A percentile compares a stretch with the other conserved stretches of the same genome.
Evolutionary conservation across 2,888 invertebrate genomes (phyloP).

Genomic region (Troides aeacus): DNA sequence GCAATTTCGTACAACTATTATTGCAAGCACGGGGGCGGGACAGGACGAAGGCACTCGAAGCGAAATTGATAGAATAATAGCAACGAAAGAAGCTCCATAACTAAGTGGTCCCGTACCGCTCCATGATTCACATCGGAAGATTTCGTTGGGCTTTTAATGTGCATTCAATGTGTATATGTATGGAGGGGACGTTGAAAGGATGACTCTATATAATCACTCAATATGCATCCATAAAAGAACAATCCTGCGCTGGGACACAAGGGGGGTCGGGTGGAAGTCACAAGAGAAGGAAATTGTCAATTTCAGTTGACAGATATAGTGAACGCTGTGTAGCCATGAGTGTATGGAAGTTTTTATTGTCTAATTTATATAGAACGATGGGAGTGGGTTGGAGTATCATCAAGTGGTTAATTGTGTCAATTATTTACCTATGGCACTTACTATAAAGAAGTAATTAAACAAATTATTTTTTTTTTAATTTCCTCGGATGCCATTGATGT

Average conservation of each 20-base stretch:
- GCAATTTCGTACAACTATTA: constrained; percentile 69
- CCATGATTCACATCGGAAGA: constrained; percentile 21
- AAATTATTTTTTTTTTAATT: too few relatives aligned
- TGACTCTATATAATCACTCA: constrained; percentile 22
- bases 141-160: constrained; percentile 7
- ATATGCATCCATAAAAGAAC: constrained; percentile 24
- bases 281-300: constrained; percentile 60
- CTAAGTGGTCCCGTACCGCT: constrained; percentile 30
- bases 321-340: constrained; percentile 38
- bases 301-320: constrained; percentile 51
- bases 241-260: constrained; percentile 42
- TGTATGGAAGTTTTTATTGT: constrained; percentile 4
- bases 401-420: background rate
- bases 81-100: constrained; percentile 49
- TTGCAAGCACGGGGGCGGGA: constrained; percentile 63
- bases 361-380: background rate
- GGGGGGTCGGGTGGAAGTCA: constrained; percentile 49
- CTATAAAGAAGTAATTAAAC: background rate
- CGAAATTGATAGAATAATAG: constrained; percentile 54
- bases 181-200: constrained; percentile 21
- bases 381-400: background rate
- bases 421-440: background rate
- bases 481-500: too few relatives aligned
- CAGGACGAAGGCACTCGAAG: constrained; percentile 65
- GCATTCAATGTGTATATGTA: constrained; percentile 11